Evolutionary conservation across 2,797 vertebrate species (phyloP), one percentile per base, ranked within the genome.

Genomic region (Gambusia yucatana): DNA sequence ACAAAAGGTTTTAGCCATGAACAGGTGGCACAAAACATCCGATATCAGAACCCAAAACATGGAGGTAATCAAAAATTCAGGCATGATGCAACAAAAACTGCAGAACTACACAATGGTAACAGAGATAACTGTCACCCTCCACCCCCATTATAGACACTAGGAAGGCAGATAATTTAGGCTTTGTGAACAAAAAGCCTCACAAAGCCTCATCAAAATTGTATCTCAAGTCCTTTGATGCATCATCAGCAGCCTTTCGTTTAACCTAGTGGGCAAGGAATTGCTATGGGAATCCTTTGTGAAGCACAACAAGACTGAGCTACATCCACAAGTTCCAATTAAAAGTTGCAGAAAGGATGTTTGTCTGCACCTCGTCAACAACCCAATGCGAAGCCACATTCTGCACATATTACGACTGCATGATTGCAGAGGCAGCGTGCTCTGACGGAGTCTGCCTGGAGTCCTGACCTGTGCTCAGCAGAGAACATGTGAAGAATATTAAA

Each of bases 261-360:
- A 67, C 65, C 39, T 13, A 69, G 39, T 69, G 39, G 39, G 39
- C 22, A 25, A 69, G 39, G 39, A 69, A 43, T 69, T 25, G n/a
- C 22, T 69, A 2, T 43, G 65, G 39, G 39, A 69, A 69, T 69
- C 65, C 39, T 69, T 69, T 69, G 65, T 69, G 10, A 69, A 69
- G 22, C 65, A n/a, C 39, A 43, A 25, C 41, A 43, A 43, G 9
- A 69, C 39, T 43, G 39, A 43, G 39, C 39, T 14, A 43, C 22
- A 43, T n/a, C 22, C 65, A 14, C 39, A 43, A n/a, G 20, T 69
- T 69, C 65, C 65, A 69, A 69, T 69, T 69, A 69, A 69, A 69
- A 43, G 65, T 69, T 69, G 22, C 22, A 69, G 39, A 69, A 69
- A 69, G 39, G 65, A 69, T n/a, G 22, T 69, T 69, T 69, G 39